Conservation (phyloP, 1,140 invertebrate genomes). For the Epicauta chinensis region DNA sequence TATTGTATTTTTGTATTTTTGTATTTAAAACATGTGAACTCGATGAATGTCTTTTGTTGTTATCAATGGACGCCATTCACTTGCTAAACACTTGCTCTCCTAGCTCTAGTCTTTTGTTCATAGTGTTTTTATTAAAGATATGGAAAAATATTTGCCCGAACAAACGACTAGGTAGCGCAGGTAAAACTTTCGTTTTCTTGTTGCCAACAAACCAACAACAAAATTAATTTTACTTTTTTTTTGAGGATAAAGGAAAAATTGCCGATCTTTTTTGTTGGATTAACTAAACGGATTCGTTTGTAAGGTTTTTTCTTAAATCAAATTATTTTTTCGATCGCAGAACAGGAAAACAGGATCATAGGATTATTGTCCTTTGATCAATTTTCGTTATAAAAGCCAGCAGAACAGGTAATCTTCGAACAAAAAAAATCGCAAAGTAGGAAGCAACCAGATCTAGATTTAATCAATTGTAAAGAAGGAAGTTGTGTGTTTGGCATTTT, state of each 20-base stretch:
- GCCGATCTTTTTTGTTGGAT: not conserved
- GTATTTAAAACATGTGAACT: slow-evolving; percentile 37
- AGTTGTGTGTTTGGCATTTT: not conserved
- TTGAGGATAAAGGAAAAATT: too few relatives aligned
- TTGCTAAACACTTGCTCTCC: slow-evolving; percentile 33
- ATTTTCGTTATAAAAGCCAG: too few relatives aligned
- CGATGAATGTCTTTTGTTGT: slow-evolving; percentile 30
- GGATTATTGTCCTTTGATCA: too few relatives aligned
- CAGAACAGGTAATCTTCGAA: slow-evolving; percentile 2
- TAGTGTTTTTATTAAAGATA: slow-evolving; percentile 28
- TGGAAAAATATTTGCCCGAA: slow-evolving; percentile 27
- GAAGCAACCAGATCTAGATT: not conserved
- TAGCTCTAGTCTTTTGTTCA: slow-evolving; percentile 26
- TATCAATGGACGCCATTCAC: slow-evolving; percentile 38
- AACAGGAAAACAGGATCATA: slow-evolving; percentile 1
- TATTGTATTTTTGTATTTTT: slow-evolving; percentile 22
- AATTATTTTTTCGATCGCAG: not conserved
- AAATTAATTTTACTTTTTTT: too few relatives aligned
- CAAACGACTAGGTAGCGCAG: slow-evolving; percentile 20
- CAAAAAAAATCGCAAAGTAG: not conserved
- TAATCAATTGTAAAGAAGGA: slow-evolving; percentile 1
- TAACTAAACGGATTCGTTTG: not conserved
- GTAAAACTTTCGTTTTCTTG: slow-evolving; percentile 15
- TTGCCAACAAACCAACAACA: too few relatives aligned
- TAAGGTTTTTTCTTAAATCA: not conserved